These are phyloP conservation scores for Cavia porcellus DNA, from an alignment of 2,113 vertebrate genomes.

Conservation along the genomic window DNA sequence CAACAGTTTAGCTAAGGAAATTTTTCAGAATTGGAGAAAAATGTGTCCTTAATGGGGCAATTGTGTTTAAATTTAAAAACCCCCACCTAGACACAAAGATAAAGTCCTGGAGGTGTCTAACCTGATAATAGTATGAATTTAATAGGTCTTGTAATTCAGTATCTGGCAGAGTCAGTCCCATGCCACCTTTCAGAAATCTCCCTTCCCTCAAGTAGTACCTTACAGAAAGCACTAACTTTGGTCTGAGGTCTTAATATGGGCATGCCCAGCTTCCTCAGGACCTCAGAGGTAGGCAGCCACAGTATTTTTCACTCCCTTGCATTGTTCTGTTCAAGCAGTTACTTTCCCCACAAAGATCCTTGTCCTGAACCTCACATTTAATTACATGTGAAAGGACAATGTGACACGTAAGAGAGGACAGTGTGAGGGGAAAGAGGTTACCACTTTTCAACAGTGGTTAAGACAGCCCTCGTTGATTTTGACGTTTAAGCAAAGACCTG, in stretches of 20 bases:
- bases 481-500: conserved; percentile 21
- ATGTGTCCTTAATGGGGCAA: not conserved
- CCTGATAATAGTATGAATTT: not conserved
- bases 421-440: not conserved
- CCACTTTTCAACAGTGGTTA: not conserved
- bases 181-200: not conserved
- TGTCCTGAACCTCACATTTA: not conserved
- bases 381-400: conserved; percentile 27
- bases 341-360: not conserved
- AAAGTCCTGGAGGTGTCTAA: not conserved
- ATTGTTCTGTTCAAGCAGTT: conserved; percentile 6
- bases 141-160: not conserved
- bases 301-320: conserved; percentile 13
- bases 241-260: not conserved
- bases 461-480: not conserved
- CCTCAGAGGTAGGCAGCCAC: not conserved
- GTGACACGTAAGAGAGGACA: not conserved
- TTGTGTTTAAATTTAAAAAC: conserved; percentile 40
- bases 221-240: not conserved
- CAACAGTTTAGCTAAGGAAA: not conserved
- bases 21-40: conserved; percentile 18
- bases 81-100: not conserved
- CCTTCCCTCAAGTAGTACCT: not conserved
- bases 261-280: conserved; percentile 5
- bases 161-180: not conserved